These are phyloP conservation scores for Muscina levida DNA, from an alignment of 2,888 invertebrate species.

Conservation along the genomic window DNA sequence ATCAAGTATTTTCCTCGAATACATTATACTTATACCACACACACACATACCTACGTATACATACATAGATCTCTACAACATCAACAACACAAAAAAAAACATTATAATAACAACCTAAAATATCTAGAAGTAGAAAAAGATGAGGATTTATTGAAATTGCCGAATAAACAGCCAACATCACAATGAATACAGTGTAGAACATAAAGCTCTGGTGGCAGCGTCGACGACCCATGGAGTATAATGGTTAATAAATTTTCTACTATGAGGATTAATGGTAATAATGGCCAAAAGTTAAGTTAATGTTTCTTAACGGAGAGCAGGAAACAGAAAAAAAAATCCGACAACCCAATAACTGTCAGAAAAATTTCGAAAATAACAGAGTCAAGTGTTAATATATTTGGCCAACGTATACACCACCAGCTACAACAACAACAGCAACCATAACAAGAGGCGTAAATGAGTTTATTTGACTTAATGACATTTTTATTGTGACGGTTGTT, in stretches of 20 bases:
- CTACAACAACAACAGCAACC: background rate
- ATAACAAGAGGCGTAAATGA: background rate
- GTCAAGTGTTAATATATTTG: too few species aligned
- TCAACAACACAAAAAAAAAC: background rate
- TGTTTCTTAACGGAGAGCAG: background rate
- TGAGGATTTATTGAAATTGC: too few species aligned
- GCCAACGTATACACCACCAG: too few species aligned
- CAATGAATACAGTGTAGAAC: too few species aligned
- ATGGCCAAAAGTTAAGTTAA: background rate
- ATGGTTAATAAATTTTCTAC: background rate
- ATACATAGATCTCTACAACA: background rate
- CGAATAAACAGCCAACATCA: too few species aligned
- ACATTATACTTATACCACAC: too few species aligned
- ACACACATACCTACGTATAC: background rate
- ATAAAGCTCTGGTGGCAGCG: too few species aligned
- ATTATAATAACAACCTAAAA: background rate
- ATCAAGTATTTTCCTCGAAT: too few species aligned
- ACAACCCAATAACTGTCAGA: too few species aligned
- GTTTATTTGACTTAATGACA: slow-evolving; percentile 1
- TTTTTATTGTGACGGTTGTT: slow-evolving; percentile 1
- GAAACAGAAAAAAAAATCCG: too few species aligned
- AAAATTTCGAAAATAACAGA: too few species aligned
- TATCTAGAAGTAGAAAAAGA: background rate
- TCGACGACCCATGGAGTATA: background rate
- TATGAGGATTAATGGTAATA: background rate